These are phyloP conservation scores for Caerostris darwini DNA, from an alignment of 1,140 invertebrate genomes.

Conservation along the genomic window DNA sequence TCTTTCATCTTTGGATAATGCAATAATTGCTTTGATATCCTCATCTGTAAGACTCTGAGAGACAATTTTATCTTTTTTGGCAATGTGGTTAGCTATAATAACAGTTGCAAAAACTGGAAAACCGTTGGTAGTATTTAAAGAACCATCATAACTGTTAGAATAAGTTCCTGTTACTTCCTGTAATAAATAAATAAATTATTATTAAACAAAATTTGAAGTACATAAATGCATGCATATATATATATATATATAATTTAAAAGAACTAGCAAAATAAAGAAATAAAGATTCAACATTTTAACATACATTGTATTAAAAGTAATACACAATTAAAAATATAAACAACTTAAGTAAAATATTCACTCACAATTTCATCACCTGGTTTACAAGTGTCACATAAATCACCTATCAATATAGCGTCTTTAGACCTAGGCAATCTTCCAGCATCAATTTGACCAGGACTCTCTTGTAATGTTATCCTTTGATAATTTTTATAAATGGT, in stretches of 20 bases:
- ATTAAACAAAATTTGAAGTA: too few relatives aligned
- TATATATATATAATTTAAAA: background rate
- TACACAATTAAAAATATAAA: background rate
- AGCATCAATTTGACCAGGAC: conserved; percentile 93
- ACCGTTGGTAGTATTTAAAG: conserved; percentile 93
- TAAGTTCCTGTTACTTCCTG: conserved; percentile 92
- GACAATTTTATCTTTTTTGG: conserved; percentile 96
- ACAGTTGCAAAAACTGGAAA: conserved; percentile 99
- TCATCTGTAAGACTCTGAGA: conserved; percentile 94
- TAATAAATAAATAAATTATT: conserved; percentile 66
- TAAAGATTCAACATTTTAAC: background rate
- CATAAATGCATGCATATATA: too few relatives aligned
- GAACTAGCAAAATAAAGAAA: background rate
- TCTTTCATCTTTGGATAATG: conserved; percentile 94
- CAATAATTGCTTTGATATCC: conserved; percentile 93
- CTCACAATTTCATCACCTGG: conserved; percentile 97
- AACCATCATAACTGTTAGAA: conserved; percentile 98
- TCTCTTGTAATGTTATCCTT: conserved; percentile 98
- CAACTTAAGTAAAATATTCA: background rate
- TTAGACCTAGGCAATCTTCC: conserved; percentile 99
- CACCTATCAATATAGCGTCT: conserved; percentile 96
- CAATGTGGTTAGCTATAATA: conserved; percentile 97
- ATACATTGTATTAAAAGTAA: background rate
- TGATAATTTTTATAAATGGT: conserved; percentile 99
- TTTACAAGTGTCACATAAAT: conserved; percentile 97